Percentiles rank a stretch among this genome's conserved stretches.
phyloP scores from a whole-genome alignment of 2,888 invertebrate genomes.

The Esperia sulphurella region DNA sequence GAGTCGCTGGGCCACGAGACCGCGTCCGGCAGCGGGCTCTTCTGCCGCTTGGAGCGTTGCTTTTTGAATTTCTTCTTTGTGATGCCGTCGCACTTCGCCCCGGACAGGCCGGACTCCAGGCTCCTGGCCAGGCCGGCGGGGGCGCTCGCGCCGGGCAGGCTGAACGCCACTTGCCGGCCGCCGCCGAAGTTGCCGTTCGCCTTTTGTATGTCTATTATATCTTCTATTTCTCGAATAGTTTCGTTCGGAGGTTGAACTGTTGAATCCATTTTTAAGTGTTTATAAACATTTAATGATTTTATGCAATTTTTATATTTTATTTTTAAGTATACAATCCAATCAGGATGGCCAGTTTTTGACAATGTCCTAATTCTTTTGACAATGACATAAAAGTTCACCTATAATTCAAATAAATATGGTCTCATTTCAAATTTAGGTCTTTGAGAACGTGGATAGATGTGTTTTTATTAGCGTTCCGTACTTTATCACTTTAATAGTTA shows the following conservation, averaged over 20 bases:
- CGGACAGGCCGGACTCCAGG: conserved; percentile 5
- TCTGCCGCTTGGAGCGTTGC: conserved; percentile 34
- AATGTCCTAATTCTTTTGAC: conserved; percentile 7
- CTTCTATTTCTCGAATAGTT: conserved; percentile 62
- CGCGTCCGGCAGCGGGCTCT: conserved; percentile 47
- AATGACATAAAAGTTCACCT: not conserved
- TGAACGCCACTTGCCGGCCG: conserved; percentile 56
- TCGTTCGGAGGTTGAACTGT: conserved; percentile 32
- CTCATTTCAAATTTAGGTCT: too few species aligned
- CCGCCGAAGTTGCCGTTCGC: conserved; percentile 50
- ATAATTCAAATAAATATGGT: too few species aligned
- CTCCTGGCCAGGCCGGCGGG: conserved; percentile 2
- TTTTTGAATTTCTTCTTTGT: conserved; percentile 46
- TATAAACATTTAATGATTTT: conserved; percentile 31
- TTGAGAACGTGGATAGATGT: too few species aligned
- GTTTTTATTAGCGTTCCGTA: too few species aligned
- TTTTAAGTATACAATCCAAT: conserved; percentile 18
- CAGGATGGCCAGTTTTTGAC: conserved; percentile 36
- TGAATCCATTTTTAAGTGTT: conserved; percentile 36
- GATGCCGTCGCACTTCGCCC: conserved; percentile 30
- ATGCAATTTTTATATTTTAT: conserved; percentile 30
- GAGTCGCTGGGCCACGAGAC: conserved; percentile 79
- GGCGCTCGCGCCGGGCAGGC: conserved; percentile 35
- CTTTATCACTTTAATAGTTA: too few species aligned
- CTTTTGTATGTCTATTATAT: conserved; percentile 67